phyloP scores from a whole-genome alignment of 1,140 invertebrate genomes.

The Microplitis demolitor region DNA sequence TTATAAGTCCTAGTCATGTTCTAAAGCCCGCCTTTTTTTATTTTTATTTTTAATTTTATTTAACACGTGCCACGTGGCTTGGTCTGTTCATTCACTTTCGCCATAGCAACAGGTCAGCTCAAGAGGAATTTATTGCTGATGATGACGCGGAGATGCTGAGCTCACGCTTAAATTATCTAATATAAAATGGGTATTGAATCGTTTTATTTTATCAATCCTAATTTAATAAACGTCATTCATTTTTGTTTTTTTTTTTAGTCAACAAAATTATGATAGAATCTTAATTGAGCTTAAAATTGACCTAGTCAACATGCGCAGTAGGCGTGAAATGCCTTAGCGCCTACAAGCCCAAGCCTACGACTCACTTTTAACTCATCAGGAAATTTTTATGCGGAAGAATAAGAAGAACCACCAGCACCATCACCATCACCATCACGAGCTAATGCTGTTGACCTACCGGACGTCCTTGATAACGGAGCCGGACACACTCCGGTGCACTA shows the following conservation, averaged over 20 bases:
- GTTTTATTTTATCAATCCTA: not conserved
- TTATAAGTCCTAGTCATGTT: no score
- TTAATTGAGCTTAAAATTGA: not conserved
- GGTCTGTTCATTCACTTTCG: not conserved
- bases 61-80: not conserved
- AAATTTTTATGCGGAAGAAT: not conserved
- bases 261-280: not conserved
- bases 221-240: not conserved
- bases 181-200: no score
- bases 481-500: conserved; percentile 1
- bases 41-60: not conserved
- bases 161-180: no score
- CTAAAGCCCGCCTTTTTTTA: no score
- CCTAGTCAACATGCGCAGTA: conserved; percentile 5
- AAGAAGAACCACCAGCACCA: not conserved
- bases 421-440: no score
- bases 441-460: not conserved
- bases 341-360: not conserved
- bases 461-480: conserved; percentile 11
- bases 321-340: not conserved
- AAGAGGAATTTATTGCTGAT: not conserved
- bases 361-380: no score
- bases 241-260: not conserved
- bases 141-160: not conserved
- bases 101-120: not conserved